Evolutionary conservation across 2,888 invertebrate genomes (phyloP).

Genomic region (Frankliniella fusca): DNA sequence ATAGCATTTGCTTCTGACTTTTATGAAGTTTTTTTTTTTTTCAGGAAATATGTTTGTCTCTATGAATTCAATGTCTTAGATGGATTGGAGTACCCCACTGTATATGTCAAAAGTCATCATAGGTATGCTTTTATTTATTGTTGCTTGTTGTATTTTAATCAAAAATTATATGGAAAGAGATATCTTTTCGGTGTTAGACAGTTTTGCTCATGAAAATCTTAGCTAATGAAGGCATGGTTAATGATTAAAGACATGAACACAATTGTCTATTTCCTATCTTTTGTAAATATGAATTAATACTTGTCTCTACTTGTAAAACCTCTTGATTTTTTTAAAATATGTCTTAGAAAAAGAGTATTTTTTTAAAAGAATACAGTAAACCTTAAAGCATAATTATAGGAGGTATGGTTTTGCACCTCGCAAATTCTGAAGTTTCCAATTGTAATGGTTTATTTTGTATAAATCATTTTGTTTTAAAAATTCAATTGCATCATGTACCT

Average conservation of each 20-base stretch:
- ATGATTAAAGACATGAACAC: neutral
- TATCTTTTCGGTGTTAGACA: neutral
- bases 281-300: neutral
- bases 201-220: neutral
- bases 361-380: neutral
- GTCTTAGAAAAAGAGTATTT: neutral
- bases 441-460: neutral
- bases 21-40: neutral
- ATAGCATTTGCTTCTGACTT: neutral
- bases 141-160: neutral
- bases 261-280: neutral
- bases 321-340: neutral
- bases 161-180: neutral
- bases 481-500: neutral
- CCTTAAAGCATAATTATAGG: neutral
- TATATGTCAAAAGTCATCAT: constrained; percentile 10
- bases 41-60: too few species aligned
- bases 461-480: neutral
- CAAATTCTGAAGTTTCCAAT: neutral
- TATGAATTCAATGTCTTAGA: too few species aligned
- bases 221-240: neutral
- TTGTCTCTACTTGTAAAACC: neutral
- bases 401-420: neutral
- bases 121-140: constrained; percentile 25
- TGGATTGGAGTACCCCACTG: too few species aligned